A percentile compares a stretch with the other conserved stretches of the same genome.
phyloP scores from a whole-genome alignment of 2,113 vertebrate genomes.

The Erythrolamprus reginae region DNA sequence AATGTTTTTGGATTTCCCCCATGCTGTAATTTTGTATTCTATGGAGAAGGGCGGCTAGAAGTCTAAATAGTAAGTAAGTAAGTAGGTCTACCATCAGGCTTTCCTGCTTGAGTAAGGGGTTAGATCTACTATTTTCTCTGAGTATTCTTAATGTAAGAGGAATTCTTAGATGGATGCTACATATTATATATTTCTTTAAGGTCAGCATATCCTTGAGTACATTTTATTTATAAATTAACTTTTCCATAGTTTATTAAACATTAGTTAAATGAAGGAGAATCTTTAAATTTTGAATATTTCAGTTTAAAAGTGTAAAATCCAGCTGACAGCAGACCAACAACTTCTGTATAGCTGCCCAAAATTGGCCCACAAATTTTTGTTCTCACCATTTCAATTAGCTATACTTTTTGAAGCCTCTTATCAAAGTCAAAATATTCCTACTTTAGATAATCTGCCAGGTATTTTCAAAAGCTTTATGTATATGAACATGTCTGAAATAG shows the following conservation, averaged over 20 bases:
- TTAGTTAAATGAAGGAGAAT: neutral
- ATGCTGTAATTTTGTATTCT: too few species aligned
- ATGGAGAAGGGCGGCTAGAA: too few species aligned
- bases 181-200: neutral
- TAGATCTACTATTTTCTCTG: neutral
- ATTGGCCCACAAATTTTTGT: neutral
- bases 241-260: too few species aligned
- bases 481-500: neutral
- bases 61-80: too few species aligned
- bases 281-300: neutral
- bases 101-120: neutral
- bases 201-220: neutral
- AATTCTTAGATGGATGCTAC: neutral
- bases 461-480: neutral
- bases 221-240: neutral
- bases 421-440: neutral
- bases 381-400: neutral
- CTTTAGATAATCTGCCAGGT: neutral
- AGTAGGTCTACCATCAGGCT: too few species aligned
- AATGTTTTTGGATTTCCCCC: too few species aligned
- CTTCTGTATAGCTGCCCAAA: neutral
- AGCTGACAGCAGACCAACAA: neutral
- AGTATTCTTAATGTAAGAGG: neutral
- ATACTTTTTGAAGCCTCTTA: neutral
- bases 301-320: neutral